Conservation (phyloP, 2,888 invertebrate genomes). For the Xestia sexstrigata region DNA sequence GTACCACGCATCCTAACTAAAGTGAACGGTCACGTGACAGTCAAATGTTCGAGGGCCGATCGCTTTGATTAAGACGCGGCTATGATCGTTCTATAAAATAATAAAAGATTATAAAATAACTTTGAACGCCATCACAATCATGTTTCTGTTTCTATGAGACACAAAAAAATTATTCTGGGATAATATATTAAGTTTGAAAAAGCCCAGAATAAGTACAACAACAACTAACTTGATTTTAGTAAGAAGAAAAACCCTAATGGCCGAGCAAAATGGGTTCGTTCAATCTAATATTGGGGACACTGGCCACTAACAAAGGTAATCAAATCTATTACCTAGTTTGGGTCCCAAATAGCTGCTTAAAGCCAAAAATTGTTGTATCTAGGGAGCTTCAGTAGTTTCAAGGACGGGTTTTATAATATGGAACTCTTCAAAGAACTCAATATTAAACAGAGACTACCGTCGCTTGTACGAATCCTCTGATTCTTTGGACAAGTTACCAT, state of each 20-base stretch:
- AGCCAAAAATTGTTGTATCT: not conserved
- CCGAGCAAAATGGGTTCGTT: not conserved
- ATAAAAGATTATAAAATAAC: not conserved
- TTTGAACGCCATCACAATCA: not conserved
- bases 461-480: too few species aligned
- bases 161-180: not conserved
- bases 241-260: not conserved
- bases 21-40: too few species aligned
- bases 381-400: not conserved
- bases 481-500: too few species aligned
- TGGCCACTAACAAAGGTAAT: conserved; percentile 7
- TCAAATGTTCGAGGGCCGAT: too few species aligned
- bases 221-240: not conserved
- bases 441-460: too few species aligned
- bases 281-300: conserved; percentile 7
- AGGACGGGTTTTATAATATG: not conserved
- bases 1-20: not conserved
- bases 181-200: not conserved
- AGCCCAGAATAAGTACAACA: not conserved
- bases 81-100: not conserved
- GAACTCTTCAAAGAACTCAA: not conserved
- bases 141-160: not conserved
- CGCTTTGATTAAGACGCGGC: not conserved
- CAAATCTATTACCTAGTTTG: not conserved
- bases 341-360: not conserved